A percentile compares a stretch with the other conserved stretches of the same genome.
Conservation (phyloP, 2,888 invertebrate genomes). For the Lypha dubia region DNA sequence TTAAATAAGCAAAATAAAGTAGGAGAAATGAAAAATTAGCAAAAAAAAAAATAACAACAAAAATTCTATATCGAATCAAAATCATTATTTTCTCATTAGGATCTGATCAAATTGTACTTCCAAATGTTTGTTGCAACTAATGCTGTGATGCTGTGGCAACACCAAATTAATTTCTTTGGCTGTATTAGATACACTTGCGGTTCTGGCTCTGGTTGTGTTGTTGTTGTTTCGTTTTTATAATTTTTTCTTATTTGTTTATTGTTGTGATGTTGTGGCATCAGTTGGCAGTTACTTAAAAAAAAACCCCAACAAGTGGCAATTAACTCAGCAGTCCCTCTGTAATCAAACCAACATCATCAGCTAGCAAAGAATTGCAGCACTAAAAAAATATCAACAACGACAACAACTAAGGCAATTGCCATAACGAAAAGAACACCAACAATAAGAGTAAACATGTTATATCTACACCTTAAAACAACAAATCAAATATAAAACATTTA, state of each 20-base stretch:
- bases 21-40: constrained; percentile 3
- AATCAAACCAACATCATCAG: constrained; percentile 68
- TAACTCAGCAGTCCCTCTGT: constrained; percentile 70
- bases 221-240: constrained; percentile 31
- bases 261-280: constrained; percentile 76
- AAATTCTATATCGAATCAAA: constrained; percentile 39
- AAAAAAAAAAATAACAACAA: background rate
- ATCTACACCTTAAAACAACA: constrained; percentile 63
- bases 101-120: constrained; percentile 51
- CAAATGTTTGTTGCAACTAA: constrained; percentile 18
- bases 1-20: constrained; percentile 9
- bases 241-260: constrained; percentile 73
- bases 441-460: constrained; percentile 52
- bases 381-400: constrained; percentile 41
- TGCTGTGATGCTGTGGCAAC: constrained; percentile 60
- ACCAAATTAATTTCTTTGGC: constrained; percentile 61
- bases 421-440: constrained; percentile 31
- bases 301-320: constrained; percentile 74
- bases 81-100: constrained; percentile 48
- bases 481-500: constrained; percentile 3
- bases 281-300: constrained; percentile 74
- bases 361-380: constrained; percentile 35
- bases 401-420: constrained; percentile 20
- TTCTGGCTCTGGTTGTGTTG: constrained; percentile 19
- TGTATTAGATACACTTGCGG: constrained; percentile 50